A percentile compares a stretch with the other conserved stretches of the same genome.
Conservation (phyloP, 2,113 vertebrate species). For the Stigmatopora nigra region DNA sequence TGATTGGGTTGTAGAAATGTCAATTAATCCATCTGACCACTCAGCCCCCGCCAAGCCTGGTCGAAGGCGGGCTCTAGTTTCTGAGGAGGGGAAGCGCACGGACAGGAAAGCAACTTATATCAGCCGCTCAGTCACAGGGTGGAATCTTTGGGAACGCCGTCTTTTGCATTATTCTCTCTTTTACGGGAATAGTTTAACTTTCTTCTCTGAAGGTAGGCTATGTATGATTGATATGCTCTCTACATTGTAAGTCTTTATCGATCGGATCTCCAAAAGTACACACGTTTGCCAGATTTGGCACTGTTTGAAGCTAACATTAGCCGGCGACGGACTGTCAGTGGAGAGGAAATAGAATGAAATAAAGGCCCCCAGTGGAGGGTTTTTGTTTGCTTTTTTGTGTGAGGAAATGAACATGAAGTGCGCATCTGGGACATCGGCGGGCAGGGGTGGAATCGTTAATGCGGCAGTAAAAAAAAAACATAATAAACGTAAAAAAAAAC, state of each 20-base stretch:
- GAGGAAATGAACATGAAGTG: conserved; percentile 6
- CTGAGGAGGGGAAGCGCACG: conserved; percentile 34
- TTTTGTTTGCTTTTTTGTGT: not conserved
- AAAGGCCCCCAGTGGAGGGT: not conserved
- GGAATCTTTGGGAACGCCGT: conserved; percentile 44
- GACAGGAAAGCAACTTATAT: conserved; percentile 24
- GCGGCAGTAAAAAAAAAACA: conserved; percentile 33
- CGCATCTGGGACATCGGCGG: conserved; percentile 27
- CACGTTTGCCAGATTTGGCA: conserved; percentile 52
- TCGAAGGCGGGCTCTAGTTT: conserved; percentile 29
- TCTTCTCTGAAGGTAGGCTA: conserved; percentile 54
- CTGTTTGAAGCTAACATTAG: conserved; percentile 34
- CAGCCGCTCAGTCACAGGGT: conserved; percentile 43
- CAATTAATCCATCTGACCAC: conserved; percentile 20
- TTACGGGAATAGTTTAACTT: conserved; percentile 47
- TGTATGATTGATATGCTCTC: not conserved
- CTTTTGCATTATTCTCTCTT: conserved; percentile 27
- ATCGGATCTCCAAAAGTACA: conserved; percentile 47
- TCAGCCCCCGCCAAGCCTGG: conserved; percentile 10
- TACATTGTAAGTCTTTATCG: conserved; percentile 3
- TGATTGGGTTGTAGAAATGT: conserved; percentile 33
- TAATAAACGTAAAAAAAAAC: too few relatives aligned
- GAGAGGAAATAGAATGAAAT: conserved; percentile 7
- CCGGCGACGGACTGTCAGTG: conserved; percentile 7
- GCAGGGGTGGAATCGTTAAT: conserved; percentile 51